Conservation (phyloP, 2,888 invertebrate species). For the Craniophora ligustri region DNA sequence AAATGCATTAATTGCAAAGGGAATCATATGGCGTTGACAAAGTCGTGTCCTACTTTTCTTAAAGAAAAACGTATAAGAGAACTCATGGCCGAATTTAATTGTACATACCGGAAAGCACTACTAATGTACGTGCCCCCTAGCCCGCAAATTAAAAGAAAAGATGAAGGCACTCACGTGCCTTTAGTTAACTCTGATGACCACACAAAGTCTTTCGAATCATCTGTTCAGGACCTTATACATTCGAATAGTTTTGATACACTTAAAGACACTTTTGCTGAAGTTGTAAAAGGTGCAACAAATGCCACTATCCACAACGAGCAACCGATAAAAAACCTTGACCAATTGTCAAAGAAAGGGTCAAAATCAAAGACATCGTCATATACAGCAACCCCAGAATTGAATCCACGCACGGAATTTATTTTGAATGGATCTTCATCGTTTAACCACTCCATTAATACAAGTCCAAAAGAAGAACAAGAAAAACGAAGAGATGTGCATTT, state of each 20-base stretch:
- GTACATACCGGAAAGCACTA: conserved; percentile 35
- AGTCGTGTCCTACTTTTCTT: conserved; percentile 35
- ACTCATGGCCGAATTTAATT: conserved; percentile 39
- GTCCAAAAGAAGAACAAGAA: neutral
- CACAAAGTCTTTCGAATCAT: neutral
- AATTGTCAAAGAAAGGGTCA: neutral
- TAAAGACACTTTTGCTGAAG: neutral
- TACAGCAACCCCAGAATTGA: neutral
- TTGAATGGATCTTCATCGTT: neutral
- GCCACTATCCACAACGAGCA: neutral
- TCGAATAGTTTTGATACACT: neutral
- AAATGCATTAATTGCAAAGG: conserved; percentile 45
- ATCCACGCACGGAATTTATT: too few species aligned
- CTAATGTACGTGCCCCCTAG: conserved; percentile 21
- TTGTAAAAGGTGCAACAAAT: neutral
- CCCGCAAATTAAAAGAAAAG: neutral
- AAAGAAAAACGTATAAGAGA: conserved; percentile 36
- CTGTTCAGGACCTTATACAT: neutral
- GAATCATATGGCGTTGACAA: conserved; percentile 42
- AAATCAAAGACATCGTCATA: neutral
- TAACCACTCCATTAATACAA: neutral
- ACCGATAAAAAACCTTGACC: neutral
- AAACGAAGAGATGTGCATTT: neutral
- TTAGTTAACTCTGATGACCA: neutral
- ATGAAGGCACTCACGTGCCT: too few species aligned